Base-by-base conservation (phyloP, 1,140 invertebrate species). In the Macrotrachela quadricornifera region DNA sequence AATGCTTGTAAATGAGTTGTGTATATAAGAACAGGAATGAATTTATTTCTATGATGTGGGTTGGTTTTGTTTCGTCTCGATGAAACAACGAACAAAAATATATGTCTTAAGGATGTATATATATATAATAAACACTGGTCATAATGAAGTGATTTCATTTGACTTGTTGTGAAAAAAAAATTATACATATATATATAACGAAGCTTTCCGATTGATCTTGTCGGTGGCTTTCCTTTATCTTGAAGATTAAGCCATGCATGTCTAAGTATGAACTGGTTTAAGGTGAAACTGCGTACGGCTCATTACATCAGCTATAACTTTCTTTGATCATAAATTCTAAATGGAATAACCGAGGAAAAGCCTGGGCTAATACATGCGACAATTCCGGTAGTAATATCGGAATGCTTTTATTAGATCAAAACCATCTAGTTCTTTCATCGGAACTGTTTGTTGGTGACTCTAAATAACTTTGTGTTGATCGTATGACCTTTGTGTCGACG, bases 271-370 rank as follows among this genome's bases (percentile, higher is more conserved):
- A 71, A 70, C 76, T 69, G 67, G 49, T 18, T 71, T 71, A 75
- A 72, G 68, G 78, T 75, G 77, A 80, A 78, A 78, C 78, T 73
- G 78, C 78, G 75, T 79, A 80, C 77, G 77, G 78, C 77, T 80
- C 78, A 79, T 76, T 79, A 79, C 73, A 79, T 78, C 77, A 78
- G 77, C 78, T 77, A 76, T 78, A 69, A 73, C n/a, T 80, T 79
- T 70, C 64, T 76, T 78, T 71, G 77, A 79, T 78, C 64, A 71
- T 76, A 74, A 68, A 58, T 64, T 48, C 75, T 81, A 80, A 78
- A 77, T 81, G 80, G 80, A 83, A n/a, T 82, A 83, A 82, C 80
- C 79, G 80, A 80, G 78, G 79, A 76, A 80, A 80, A 78, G 79
- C 78, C 80, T 79, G 79, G 81, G 79, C 62, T 62, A 63, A 60